Base-by-base conservation (phyloP, 2,888 invertebrate species). In the Tuta absoluta region DNA sequence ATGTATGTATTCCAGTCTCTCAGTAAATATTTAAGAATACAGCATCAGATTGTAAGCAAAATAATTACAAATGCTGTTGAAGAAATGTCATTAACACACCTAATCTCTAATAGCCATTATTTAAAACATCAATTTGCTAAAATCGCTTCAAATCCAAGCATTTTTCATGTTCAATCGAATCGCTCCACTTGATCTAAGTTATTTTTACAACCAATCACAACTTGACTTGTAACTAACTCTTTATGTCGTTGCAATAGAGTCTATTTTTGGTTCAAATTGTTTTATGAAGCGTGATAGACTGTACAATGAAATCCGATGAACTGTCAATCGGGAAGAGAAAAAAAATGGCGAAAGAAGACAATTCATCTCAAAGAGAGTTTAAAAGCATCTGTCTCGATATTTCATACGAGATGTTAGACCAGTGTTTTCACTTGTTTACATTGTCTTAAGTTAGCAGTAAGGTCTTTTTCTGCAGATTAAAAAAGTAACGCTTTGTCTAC, bases 261-360 rank as follows among this genome's bases (percentile, higher is more conserved):
- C 24, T 14, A 53, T 24, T 53, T 53, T 24, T 14, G 23, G 5
- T 23, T 14, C 24, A 14, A 1, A 19, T 11, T 19, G 19, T 49
- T 11, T 1, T 14, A 53, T 53, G 23, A 23, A 14, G 51, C 23
- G 51, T 53, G 51, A 14, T 53, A 5, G 51, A 53, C 23, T 28
- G 56, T 56, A 33, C 51, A 17, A 24, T 49, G 64, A 62, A 66
- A 66, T 61, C 57, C 33, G 59, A 63, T 28, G 49, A 49, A 71
- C 80, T 76, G 76, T 78, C 78, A 77, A 75, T 75, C 64, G 69
- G 68, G 66, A 68, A 73, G 68, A 70, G 71, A 75, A 81, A 76
- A 76, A 81, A 76, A 68, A 57, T 10, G 23, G 28, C 14, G 24
- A 49, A 33, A 61, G 38, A 38, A 21, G n/a, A 37, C 12, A 10